These are phyloP conservation scores for Phrynosoma blainvillii DNA, from an alignment of 2,113 vertebrate species.

Conservation along the genomic window DNA sequence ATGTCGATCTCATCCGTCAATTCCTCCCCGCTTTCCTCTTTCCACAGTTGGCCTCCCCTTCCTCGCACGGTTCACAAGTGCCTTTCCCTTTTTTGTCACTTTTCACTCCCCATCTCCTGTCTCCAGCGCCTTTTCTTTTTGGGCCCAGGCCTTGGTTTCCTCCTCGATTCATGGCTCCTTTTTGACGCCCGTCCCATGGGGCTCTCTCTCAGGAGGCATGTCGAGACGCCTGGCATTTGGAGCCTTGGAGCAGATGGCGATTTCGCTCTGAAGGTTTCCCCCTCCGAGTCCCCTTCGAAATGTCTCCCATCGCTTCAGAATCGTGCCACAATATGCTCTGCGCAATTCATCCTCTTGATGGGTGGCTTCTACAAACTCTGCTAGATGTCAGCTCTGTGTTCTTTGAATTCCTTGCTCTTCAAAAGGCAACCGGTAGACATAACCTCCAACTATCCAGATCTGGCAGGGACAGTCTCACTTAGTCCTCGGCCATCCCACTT, in stretches of 20 bases:
- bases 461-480: too few relatives aligned
- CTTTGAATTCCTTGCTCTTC: background rate
- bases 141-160: slow-evolving; percentile 21
- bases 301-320: slow-evolving; percentile 31
- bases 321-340: slow-evolving; percentile 38
- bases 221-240: slow-evolving; percentile 54
- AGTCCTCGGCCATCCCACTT: too few relatives aligned
- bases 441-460: too few relatives aligned
- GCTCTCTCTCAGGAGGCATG: slow-evolving; percentile 51
- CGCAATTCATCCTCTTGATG: slow-evolving; percentile 34
- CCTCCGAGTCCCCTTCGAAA: slow-evolving; percentile 65
- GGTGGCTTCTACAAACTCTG: background rate
- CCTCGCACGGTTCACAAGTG: slow-evolving; percentile 47
- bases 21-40: slow-evolving; percentile 55
- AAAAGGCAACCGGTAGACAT: background rate
- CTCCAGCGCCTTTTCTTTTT: background rate
- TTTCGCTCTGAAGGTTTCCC: slow-evolving; percentile 67
- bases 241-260: slow-evolving; percentile 71
- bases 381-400: background rate
- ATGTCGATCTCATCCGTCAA: slow-evolving; percentile 69
- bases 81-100: slow-evolving; percentile 4
- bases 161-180: slow-evolving; percentile 47
- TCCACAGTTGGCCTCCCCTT: slow-evolving; percentile 61
- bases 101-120: background rate
- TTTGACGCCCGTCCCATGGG: slow-evolving; percentile 50